phyloP scores from a whole-genome alignment of 2,888 invertebrate genomes.

The Lapara coniferarum region DNA sequence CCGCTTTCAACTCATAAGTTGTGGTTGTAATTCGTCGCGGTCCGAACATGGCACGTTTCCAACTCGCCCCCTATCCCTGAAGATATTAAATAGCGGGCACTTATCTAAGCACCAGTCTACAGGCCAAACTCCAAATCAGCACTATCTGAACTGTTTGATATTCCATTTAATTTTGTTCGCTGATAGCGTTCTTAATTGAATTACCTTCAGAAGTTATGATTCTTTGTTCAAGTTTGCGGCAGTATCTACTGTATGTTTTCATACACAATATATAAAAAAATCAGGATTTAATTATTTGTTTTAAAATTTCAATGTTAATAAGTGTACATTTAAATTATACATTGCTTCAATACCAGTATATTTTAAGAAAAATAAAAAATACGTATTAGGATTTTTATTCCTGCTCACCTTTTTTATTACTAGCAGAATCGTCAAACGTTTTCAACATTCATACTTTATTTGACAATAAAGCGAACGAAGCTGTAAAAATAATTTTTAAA shows the following conservation, averaged over 20 bases:
- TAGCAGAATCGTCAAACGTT: not conserved
- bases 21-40: conserved; percentile 45
- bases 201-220: conserved; percentile 27
- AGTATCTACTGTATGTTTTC: too few species aligned
- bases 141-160: conserved; percentile 61
- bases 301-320: too few species aligned
- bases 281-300: too few species aligned
- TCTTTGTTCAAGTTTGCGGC: not conserved
- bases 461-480: not conserved
- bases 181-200: conserved; percentile 49
- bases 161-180: conserved; percentile 61
- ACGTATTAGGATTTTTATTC: not conserved
- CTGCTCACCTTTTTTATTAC: not conserved
- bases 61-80: conserved; percentile 50
- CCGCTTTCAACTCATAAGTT: conserved; percentile 40
- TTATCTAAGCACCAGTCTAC: conserved; percentile 64
- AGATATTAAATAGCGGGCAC: conserved; percentile 72
- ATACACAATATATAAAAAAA: too few species aligned
- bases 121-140: conserved; percentile 62
- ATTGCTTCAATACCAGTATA: not conserved
- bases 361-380: not conserved
- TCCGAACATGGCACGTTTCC: conserved; percentile 56
- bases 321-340: not conserved
- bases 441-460: conserved; percentile 1
- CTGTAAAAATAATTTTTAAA: conserved; percentile 14